phyloP scores from a whole-genome alignment of 1,140 invertebrate genomes.

The Eriocheir sinensis region DNA sequence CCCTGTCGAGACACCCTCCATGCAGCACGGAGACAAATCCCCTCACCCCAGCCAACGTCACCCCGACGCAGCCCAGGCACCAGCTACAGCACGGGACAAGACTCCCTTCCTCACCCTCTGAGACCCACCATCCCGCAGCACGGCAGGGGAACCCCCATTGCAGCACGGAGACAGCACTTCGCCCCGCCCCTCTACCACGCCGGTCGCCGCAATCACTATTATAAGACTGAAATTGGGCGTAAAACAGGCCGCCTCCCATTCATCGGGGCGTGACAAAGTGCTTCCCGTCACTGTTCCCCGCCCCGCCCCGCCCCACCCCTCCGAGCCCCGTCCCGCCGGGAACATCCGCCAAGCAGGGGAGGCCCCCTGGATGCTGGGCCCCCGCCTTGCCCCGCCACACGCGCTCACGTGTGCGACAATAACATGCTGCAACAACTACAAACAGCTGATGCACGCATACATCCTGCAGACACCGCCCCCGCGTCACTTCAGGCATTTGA shows the following conservation, averaged over 20 bases:
- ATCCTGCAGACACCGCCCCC: background rate
- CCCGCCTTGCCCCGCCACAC: background rate
- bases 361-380: background rate
- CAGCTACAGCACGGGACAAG: too few species aligned
- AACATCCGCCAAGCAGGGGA: background rate
- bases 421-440: background rate
- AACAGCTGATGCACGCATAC: too few species aligned
- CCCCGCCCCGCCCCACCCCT: background rate
- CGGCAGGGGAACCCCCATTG: too few species aligned
- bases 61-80: background rate
- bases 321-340: background rate
- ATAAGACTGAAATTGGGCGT: background rate
- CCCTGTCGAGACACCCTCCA: too few species aligned
- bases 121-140: too few species aligned
- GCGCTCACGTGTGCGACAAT: background rate
- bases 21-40: too few species aligned
- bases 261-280: conserved; percentile 9
- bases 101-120: too few species aligned
- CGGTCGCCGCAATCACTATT: background rate
- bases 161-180: too few species aligned
- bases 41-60: background rate
- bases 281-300: background rate
- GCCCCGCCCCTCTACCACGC: background rate
- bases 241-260: conserved; percentile 12
- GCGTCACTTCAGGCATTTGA: background rate